A percentile compares a stretch with the other conserved stretches of the same genome.
Evolutionary conservation across 1,140 invertebrate genomes (phyloP).

Genomic region (Bicyclus anynana): DNA sequence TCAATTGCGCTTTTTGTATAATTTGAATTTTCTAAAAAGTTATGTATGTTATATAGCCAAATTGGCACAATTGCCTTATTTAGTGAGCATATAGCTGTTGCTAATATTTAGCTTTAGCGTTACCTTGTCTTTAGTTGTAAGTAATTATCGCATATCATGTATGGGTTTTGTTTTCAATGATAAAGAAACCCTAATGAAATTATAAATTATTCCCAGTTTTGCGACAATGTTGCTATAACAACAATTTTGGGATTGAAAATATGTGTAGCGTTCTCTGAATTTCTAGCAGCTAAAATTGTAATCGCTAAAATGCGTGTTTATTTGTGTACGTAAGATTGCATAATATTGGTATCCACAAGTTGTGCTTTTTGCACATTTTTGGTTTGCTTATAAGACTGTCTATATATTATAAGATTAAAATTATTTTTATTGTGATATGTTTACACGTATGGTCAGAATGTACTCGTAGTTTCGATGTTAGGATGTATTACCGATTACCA

Average conservation of each 20-base stretch:
- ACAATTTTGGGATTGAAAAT: background rate
- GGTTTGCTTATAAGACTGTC: background rate
- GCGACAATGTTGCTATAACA: too few relatives aligned
- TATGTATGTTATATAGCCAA: background rate
- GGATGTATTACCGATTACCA: constrained; percentile 7
- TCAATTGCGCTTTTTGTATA: too few relatives aligned
- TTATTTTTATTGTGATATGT: background rate
- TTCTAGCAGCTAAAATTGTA: too few relatives aligned
- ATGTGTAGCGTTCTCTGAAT: too few relatives aligned
- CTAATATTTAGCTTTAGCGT: constrained; percentile 1
- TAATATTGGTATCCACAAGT: too few relatives aligned
- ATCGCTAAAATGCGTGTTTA: too few relatives aligned
- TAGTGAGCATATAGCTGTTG: background rate
- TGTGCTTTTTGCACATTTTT: background rate
- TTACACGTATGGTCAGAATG: background rate
- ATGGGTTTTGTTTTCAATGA: background rate
- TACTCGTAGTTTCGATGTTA: constrained; percentile 1
- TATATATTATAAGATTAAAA: background rate
- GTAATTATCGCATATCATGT: constrained; percentile 6
- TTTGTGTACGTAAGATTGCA: too few relatives aligned
- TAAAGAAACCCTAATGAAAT: background rate
- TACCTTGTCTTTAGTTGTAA: background rate
- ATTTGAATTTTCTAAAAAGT: background rate
- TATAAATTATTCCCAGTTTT: background rate
- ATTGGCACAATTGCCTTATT: background rate